Evolutionary conservation across 2,888 invertebrate species (phyloP), one percentile per base, ranked within the genome.

Genomic region (Apotomis betuletana): DNA sequence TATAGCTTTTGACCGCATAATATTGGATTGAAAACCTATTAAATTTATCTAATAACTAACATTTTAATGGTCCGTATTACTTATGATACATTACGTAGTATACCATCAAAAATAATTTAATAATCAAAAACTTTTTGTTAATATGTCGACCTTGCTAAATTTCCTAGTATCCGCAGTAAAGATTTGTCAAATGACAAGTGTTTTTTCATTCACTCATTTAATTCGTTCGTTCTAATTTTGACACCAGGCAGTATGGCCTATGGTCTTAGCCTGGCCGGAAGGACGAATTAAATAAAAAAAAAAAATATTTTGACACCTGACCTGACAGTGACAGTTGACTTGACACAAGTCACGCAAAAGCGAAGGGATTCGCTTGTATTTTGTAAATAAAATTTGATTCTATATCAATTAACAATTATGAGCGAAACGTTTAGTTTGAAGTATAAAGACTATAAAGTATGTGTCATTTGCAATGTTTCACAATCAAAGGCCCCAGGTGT

Each of bases 391-490:
- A 51, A 62, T 71, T 67, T 8, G 10, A 51, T 15, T 65, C 3
- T 13, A 54, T 52, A 44, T 64, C n/a, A n/a, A 38, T 2, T 12
- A 61, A 41, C 51, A 51, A 62, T 38, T 10, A 72, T 72, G 72
- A 59, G 5, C 13, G 44, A 58, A 15, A 10, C 64, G 13, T 27
- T 54, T 38, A 68, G 54, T 52, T 67, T 68, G 52, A 54, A 61
- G 12, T 67, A 72, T 41, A 58, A 63, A 44, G 68, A 72, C 38
- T 72, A 72, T 15, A 72, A 72, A 59, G 52, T 72, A 5, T 72
- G 72, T 68, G 72, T 63, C 59, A 58, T 72, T n/a, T 72, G 72
- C 54, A 59, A 72, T 58, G 63, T 68, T n/a, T 58, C 72, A 0
- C 72, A 72, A 44, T 72, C 62, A 8, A 36, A 72, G 5, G 68